Evolutionary conservation across 2,113 vertebrate species (phyloP), one percentile per base, ranked within the genome.

Genomic region (Okapia johnstoni): DNA sequence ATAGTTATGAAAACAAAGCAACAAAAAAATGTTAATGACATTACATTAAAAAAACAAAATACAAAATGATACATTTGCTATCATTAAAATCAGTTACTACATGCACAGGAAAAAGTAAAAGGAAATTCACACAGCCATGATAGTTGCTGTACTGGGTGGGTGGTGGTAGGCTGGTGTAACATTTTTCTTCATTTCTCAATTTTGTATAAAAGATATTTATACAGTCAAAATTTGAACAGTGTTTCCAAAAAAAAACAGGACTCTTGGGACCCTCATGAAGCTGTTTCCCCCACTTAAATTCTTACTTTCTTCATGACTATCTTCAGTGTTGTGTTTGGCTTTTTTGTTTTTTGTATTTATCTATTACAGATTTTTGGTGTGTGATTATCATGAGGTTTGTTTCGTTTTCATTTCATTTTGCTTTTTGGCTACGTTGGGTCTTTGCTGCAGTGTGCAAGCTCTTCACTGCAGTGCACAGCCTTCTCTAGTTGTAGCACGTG

Each of bases 21-120:
- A 63, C 36, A 83, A 90, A 77, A 73, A 97, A 93, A 79, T 91
- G 6, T 23, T 36, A 54, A 73, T 54, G 48, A 33, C 21, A 76
- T 81, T 73, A 73, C 85, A 89, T 87, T 92, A 94, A 25, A 94
- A 90, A 90, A 97, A 86, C 48, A 90, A 94, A 94, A 87, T 70
- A 70, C 14, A 70, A 88, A 95, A 55, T n/a, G 50, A 94, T 46
- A 79, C 7, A 87, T 7, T 88, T 36, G 36, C 36, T 57, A 79
- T 54, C 58, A 90, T 66, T 90, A 97, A 94, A 95, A 94, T 26
- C 54, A 94, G 46, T 88, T 91, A 94, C 40, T 2, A 28, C 83
- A 88, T 12, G 23, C 26, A 88, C 10, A 88, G 15, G 40, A 96
- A 88, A 93, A 95, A 87, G 28, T 85, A 88, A 95, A 86, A 97